Evolutionary conservation across 2,797 vertebrate genomes (phyloP).

Genomic region (Crenuchus spilurus): DNA sequence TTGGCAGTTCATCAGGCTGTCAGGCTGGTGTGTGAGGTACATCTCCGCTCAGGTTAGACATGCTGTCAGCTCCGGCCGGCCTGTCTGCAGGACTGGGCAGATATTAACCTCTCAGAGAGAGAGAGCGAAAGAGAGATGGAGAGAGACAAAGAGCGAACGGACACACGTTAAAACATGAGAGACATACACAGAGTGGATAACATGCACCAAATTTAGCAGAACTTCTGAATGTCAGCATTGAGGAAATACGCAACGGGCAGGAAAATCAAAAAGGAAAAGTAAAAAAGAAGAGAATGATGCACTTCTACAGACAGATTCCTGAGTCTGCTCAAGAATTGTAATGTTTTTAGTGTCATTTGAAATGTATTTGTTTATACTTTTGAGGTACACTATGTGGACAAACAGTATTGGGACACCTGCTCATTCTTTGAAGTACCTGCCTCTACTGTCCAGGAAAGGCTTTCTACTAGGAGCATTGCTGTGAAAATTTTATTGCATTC

Average conservation of each 20-base stretch:
- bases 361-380: too few species aligned
- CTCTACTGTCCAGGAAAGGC: too few species aligned
- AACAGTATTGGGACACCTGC: too few species aligned
- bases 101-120: constrained; percentile 73
- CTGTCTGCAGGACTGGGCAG: constrained; percentile 69
- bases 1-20: constrained; percentile 81
- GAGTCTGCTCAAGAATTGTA: too few species aligned
- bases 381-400: too few species aligned
- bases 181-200: constrained; percentile 63
- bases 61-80: constrained; percentile 80
- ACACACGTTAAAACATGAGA: constrained; percentile 63
- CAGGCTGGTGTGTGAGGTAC: constrained; percentile 77
- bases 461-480: too few species aligned
- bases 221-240: constrained; percentile 45
- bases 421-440: too few species aligned
- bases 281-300: constrained; percentile 17
- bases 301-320: constrained; percentile 1
- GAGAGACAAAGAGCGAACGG: constrained; percentile 60
- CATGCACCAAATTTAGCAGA: constrained; percentile 41
- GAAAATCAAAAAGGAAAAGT: constrained; percentile 37
- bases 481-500: too few species aligned
- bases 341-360: too few species aligned
- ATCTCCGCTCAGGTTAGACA: constrained; percentile 77
- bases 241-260: constrained; percentile 30
- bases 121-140: constrained; percentile 37